phyloP scores from a whole-genome alignment of 2,888 invertebrate genomes.

The Stegophylla sp. region DNA sequence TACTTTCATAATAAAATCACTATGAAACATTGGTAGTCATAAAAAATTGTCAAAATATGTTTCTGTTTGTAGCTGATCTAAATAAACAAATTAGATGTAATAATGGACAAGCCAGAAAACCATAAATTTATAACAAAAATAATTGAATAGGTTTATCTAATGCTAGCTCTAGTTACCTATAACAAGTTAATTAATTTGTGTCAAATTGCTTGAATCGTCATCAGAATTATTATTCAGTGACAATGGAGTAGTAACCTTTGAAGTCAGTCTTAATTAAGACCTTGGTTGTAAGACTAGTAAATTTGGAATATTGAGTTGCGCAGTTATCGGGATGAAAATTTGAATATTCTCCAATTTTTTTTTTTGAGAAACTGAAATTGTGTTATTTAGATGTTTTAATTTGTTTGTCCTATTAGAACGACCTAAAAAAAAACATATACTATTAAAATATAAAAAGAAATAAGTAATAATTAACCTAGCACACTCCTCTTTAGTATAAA shows the following conservation, averaged over 20 bases:
- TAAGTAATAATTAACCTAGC: too few species aligned
- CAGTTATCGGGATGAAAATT: too few species aligned
- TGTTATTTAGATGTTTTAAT: background rate
- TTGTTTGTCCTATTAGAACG: background rate
- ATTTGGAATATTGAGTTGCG: too few species aligned
- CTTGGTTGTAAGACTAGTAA: background rate
- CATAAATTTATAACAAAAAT: too few species aligned
- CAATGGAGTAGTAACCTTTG: background rate
- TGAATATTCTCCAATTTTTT: too few species aligned
- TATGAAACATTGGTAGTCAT: background rate
- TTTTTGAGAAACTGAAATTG: too few species aligned
- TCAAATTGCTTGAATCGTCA: background rate
- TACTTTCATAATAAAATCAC: background rate
- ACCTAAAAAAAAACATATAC: background rate
- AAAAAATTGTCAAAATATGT: background rate
- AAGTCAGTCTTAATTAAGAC: background rate
- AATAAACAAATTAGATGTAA: background rate
- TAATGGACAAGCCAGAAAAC: background rate
- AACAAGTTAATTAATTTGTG: conserved; percentile 12
- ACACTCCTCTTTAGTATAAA: too few species aligned
- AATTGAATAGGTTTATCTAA: too few species aligned
- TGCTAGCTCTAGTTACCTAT: background rate
- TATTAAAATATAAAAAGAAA: too few species aligned
- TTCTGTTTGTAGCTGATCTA: conserved; percentile 1
- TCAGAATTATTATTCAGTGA: background rate